These are phyloP conservation scores for Rugalucina vietnamica DNA, from an alignment of 2,888 invertebrate genomes.

Conservation along the genomic window DNA sequence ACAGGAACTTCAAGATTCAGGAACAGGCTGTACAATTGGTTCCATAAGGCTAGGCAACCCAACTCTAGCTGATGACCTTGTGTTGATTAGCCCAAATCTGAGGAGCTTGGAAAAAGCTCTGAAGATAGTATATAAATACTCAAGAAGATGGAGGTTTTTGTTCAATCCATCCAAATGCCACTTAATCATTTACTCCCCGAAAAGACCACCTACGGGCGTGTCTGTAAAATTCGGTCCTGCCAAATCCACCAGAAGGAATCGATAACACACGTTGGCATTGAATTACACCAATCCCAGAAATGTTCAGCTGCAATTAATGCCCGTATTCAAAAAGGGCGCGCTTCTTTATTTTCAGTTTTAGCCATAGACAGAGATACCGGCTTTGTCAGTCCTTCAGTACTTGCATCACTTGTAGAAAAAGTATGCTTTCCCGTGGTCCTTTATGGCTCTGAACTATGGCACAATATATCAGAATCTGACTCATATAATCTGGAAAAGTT, in stretches of 20 bases:
- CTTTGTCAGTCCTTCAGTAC: too few relatives aligned
- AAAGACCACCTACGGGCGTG: background rate
- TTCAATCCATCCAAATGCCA: constrained; percentile 7
- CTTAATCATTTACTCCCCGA: background rate
- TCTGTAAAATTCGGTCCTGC: background rate
- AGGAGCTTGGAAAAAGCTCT: background rate
- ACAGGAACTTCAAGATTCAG: background rate
- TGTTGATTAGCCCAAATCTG: background rate
- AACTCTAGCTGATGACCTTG: constrained; percentile 23
- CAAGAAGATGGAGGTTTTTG: constrained; percentile 6
- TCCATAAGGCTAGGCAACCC: constrained; percentile 5
- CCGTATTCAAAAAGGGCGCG: too few relatives aligned
- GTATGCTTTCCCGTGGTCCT: too few relatives aligned
- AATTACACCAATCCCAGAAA: background rate
- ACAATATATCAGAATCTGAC: too few relatives aligned
- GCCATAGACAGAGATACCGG: too few relatives aligned
- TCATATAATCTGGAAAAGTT: too few relatives aligned
- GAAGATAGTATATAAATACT: background rate
- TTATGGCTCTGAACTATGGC: too few relatives aligned
- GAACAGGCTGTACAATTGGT: background rate
- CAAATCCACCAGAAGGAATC: background rate
- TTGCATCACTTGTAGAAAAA: too few relatives aligned
- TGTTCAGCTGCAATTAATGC: background rate
- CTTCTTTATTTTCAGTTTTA: too few relatives aligned
- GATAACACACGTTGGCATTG: background rate